Base-by-base conservation (phyloP, 1,140 invertebrate genomes). In the Augochlora pura region DNA sequence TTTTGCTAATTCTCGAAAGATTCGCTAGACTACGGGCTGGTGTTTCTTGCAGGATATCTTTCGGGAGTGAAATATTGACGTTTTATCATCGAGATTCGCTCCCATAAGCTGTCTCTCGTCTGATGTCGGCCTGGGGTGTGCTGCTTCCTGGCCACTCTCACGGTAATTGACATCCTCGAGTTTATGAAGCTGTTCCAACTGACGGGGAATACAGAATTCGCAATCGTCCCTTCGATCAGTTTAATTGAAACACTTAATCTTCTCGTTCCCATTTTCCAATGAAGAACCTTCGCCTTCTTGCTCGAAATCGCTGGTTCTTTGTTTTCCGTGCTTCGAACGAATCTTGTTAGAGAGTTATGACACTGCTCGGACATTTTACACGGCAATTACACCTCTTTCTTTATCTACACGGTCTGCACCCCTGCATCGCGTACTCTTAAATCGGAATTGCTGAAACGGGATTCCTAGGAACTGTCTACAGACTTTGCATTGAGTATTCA, bases 121-220 rank as follows among this genome's bases (percentile, higher is more conserved):
- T 18, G n/a, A 52, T 54, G 54, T 27, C 39, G 23, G 46, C 23
- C 8, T 38, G 38, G 67, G 75, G 67, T 32, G 46, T 1, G 52
- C 21, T 27, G 59, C 52, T 68, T 12, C 32, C 52, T 18, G 12
- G 10, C 71, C 21, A 60, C 75, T 77, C 59, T 77, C 75, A 6
- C 57, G 59, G 27, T 71, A 77, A 77, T 63, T 63, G 75, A 77
- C 75, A 63, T 71, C 27, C 67, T 39, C 75, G 46, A 70, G 49
- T 77, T 77, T 77, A 77, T 62, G 74, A 76, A 68, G 74, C 65
- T 67, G 8, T 4, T 68, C 21, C 10, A 38, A 65, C 10, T 21
- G 12, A 65, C 62, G 18, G 42, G 27, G 42, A 66, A 74, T 54
- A 74, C 46, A 39, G 42, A 18, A 65, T 74, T 52, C 62, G 39